phyloP scores from a whole-genome alignment of 2,113 vertebrate genomes.

The Gobius niger region DNA sequence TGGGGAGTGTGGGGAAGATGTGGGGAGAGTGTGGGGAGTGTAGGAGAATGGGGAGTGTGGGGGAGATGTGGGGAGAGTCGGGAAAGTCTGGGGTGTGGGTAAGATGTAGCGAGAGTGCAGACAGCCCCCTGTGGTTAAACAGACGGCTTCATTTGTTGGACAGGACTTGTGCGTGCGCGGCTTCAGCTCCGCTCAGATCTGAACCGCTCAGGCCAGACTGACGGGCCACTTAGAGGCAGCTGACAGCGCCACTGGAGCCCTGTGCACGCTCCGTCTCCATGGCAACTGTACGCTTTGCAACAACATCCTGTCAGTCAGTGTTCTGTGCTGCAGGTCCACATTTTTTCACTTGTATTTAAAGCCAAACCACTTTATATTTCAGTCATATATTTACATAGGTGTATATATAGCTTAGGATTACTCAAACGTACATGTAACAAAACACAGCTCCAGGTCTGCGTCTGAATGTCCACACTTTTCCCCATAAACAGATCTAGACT shows the following conservation, averaged over 20 bases:
- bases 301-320: neutral
- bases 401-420: too few species aligned
- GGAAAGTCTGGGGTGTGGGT: too few species aligned
- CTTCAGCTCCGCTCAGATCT: neutral
- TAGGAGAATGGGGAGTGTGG: too few species aligned
- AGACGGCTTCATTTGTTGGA: neutral
- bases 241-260: neutral
- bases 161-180: neutral
- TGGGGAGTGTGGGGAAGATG: too few species aligned
- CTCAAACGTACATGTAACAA: too few species aligned
- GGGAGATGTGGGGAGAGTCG: neutral
- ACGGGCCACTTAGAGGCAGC: conserved; percentile 3
- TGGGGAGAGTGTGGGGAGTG: too few species aligned
- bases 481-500: too few species aligned
- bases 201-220: neutral
- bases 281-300: neutral
- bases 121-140: neutral
- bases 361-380: too few species aligned
- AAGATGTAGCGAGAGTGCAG: neutral
- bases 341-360: too few species aligned
- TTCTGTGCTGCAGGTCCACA: neutral
- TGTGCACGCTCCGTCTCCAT: neutral
- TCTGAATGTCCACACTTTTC: too few species aligned
- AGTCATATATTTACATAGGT: too few species aligned
- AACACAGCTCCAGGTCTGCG: too few species aligned